phyloP scores from a whole-genome alignment of 2,113 vertebrate genomes.

The Fregata magnificens region DNA sequence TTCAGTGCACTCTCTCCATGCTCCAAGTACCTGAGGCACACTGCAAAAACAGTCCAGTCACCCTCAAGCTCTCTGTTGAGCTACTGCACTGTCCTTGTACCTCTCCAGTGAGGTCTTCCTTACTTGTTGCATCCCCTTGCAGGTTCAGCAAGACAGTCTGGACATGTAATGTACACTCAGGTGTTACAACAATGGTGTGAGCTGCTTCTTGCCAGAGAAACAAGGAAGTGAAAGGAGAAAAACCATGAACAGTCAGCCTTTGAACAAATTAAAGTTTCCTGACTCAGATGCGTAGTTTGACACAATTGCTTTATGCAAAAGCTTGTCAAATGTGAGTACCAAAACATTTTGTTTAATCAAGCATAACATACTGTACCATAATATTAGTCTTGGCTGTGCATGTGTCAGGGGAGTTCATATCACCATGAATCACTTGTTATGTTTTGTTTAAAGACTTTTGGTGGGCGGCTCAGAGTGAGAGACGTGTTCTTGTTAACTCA shows the following conservation, averaged over 20 bases:
- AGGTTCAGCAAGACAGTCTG: background rate
- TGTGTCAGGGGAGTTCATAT: background rate
- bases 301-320: background rate
- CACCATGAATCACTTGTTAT: background rate
- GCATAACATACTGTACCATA: background rate
- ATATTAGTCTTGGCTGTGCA: background rate
- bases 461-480: background rate
- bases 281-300: background rate
- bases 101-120: background rate
- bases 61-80: background rate
- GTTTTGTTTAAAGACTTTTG: background rate
- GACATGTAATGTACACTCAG: background rate
- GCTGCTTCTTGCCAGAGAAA: background rate
- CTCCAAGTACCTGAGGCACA: background rate
- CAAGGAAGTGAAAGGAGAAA: background rate
- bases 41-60: background rate
- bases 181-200: background rate
- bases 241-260: background rate
- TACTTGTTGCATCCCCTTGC: background rate
- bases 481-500: background rate
- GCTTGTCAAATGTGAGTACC: background rate
- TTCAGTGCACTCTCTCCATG: background rate
- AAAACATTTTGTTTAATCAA: constrained; percentile 17
- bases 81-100: background rate
- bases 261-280: background rate